Evolutionary conservation across 2,113 vertebrate species (phyloP).

Genomic region (Todiramphus chloris): DNA sequence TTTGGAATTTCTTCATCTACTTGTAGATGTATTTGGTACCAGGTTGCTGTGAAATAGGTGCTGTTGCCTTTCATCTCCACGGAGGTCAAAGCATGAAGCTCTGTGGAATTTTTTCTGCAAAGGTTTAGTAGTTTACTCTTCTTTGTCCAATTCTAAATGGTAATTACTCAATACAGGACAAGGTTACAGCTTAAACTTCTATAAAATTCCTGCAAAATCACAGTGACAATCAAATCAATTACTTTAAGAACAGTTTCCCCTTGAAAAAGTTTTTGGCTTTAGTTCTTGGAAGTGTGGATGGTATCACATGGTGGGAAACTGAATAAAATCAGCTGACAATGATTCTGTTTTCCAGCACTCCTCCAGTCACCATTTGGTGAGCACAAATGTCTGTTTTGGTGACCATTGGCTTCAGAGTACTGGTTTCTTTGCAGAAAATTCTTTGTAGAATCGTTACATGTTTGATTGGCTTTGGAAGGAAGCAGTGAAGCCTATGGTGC

Average conservation of each 20-base stretch:
- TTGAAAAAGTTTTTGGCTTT: not conserved
- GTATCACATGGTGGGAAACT: not conserved
- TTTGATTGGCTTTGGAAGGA: not conserved
- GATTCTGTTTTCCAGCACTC: not conserved
- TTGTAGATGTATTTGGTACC: not conserved
- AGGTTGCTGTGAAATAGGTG: not conserved
- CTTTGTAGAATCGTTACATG: not conserved
- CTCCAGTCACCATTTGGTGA: not conserved
- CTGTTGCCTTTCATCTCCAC: not conserved
- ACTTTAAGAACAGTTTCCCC: not conserved
- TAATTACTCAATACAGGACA: not conserved
- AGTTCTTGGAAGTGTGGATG: not conserved
- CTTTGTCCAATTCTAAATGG: not conserved
- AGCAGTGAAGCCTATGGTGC: not conserved
- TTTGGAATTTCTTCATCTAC: not conserved
- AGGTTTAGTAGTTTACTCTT: not conserved
- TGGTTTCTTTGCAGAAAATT: not conserved
- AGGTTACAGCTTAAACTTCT: not conserved
- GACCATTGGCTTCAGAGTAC: not conserved
- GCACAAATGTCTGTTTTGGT: not conserved
- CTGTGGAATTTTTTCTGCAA: not conserved
- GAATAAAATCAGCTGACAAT: not conserved
- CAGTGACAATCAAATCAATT: not conserved
- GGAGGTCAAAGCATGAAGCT: not conserved
- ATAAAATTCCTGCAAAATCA: not conserved